A percentile compares a stretch with the other conserved stretches of the same genome.
phyloP scores from a whole-genome alignment of 2,888 invertebrate genomes.

The Tridacna gigas region DNA sequence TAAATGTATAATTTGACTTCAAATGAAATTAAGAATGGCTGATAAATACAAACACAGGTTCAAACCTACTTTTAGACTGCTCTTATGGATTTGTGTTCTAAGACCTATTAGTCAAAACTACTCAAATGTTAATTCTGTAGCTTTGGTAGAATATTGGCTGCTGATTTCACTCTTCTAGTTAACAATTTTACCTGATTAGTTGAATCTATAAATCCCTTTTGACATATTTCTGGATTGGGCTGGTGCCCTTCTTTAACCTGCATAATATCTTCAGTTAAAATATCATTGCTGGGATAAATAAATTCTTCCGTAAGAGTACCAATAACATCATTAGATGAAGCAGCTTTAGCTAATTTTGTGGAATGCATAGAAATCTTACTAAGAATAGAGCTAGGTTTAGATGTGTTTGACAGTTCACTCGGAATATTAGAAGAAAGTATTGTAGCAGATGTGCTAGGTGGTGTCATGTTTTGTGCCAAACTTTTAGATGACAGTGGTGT shows the following conservation, averaged over 20 bases:
- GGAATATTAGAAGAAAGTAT: not conserved
- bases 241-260: conserved; percentile 47
- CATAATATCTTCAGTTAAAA: conserved; percentile 59
- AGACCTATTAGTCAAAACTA: too few species aligned
- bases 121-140: conserved; percentile 1
- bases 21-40: too few species aligned
- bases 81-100: too few species aligned
- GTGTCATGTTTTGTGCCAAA: not conserved
- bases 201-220: conserved; percentile 5
- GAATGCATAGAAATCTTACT: conserved; percentile 16
- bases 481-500: not conserved
- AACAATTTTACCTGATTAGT: conserved; percentile 51
- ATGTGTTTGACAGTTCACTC: not conserved
- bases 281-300: conserved; percentile 50
- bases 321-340: conserved; percentile 31
- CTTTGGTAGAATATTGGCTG: conserved; percentile 57
- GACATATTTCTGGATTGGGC: conserved; percentile 25
- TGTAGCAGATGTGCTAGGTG: not conserved
- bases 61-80: too few species aligned
- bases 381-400: not conserved
- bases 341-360: conserved; percentile 12
- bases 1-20: too few species aligned
- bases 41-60: too few species aligned
- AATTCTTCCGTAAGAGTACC: conserved; percentile 39
- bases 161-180: conserved; percentile 64